These are phyloP conservation scores for Agrotis ipsilon DNA, from an alignment of 2,888 invertebrate species.

Conservation along the genomic window DNA sequence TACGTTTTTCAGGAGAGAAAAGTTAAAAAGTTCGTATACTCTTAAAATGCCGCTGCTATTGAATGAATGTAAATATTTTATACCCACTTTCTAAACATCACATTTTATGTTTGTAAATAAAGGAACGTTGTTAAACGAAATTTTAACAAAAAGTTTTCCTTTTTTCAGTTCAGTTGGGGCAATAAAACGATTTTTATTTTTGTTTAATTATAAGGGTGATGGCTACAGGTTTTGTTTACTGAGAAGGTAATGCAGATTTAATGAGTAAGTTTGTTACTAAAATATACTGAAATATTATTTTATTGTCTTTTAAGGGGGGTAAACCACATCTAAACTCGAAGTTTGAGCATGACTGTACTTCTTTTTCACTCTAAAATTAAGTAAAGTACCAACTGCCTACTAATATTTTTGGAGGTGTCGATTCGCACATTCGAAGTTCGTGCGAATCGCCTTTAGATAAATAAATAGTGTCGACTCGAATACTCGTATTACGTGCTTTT, in stretches of 20 bases:
- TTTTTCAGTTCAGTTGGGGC: slow-evolving; percentile 8
- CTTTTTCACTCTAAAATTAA: too few species aligned
- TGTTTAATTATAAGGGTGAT: slow-evolving; percentile 33
- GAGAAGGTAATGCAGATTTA: slow-evolving; percentile 25
- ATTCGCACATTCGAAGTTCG: too few species aligned
- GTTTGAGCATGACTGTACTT: too few species aligned
- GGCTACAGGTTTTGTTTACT: slow-evolving; percentile 16
- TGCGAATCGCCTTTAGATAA: too few species aligned
- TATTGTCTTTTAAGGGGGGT: too few species aligned
- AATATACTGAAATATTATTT: too few species aligned
- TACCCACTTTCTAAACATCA: background rate
- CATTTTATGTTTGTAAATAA: slow-evolving; percentile 30
- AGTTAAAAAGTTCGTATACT: slow-evolving; percentile 6
- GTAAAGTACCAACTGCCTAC: too few species aligned
- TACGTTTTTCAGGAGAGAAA: slow-evolving; percentile 8
- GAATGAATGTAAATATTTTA: slow-evolving; percentile 7
- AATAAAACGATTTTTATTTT: slow-evolving; percentile 23
- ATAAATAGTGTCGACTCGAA: too few species aligned
- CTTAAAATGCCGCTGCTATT: background rate
- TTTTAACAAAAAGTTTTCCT: slow-evolving; percentile 28
- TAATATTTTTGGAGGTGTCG: background rate
- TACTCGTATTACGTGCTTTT: too few species aligned
- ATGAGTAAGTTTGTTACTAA: background rate
- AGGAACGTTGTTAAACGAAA: slow-evolving; percentile 14
- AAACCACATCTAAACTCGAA: too few species aligned